Evolutionary conservation across 2,888 invertebrate genomes (phyloP).

Genomic region (Drosophila paranaensis): DNA sequence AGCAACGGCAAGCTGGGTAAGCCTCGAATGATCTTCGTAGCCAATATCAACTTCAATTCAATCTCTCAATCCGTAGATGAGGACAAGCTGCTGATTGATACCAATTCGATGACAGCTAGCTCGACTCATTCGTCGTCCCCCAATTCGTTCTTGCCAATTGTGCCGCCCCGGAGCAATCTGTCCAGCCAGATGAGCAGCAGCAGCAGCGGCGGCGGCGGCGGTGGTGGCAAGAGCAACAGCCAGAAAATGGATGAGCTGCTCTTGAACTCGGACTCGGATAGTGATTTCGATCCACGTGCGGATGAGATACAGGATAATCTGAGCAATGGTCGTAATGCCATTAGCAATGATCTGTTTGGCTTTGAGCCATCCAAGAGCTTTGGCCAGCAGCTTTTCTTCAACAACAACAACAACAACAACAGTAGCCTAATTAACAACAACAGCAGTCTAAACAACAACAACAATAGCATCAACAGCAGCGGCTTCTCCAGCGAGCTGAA

Average conservation of each 20-base stretch:
- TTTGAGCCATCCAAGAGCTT: constrained; percentile 84
- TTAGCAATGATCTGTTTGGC: constrained; percentile 84
- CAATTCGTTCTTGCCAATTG: constrained; percentile 83
- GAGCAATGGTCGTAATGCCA: constrained; percentile 76
- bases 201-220: constrained; percentile 80
- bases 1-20: constrained; percentile 74
- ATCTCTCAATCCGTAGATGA: constrained; percentile 59
- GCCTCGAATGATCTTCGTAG: neutral
- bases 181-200: constrained; percentile 87
- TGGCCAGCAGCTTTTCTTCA: constrained; percentile 85
- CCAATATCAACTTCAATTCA: neutral
- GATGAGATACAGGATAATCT: constrained; percentile 87
- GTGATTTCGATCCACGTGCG: constrained; percentile 95
- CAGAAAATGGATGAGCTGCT: constrained; percentile 91
- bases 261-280: constrained; percentile 92
- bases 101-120: constrained; percentile 76
- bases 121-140: constrained; percentile 77
- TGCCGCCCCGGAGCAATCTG: constrained; percentile 84
- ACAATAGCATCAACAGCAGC: constrained; percentile 82
- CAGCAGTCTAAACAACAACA: constrained; percentile 63
- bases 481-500: constrained; percentile 82
- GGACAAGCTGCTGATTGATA: constrained; percentile 84
- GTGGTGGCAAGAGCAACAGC: constrained; percentile 87
- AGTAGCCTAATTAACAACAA: constrained; percentile 73
- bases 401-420: constrained; percentile 77